Conservation (phyloP, 2,113 vertebrate genomes). For the Chauna torquata region DNA sequence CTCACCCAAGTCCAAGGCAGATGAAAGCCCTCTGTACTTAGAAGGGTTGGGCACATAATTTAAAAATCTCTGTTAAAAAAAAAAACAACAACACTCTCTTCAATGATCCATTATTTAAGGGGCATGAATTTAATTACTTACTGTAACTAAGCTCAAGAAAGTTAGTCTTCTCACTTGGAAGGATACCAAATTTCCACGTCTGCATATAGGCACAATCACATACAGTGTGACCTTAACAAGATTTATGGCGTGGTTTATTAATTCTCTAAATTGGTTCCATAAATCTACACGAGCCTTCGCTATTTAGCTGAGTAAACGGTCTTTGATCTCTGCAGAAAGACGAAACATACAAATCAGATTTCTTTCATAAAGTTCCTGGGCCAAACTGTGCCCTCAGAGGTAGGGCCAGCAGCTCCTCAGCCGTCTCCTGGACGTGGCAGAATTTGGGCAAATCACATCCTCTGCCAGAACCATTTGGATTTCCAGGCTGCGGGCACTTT, state of each 20-base stretch:
- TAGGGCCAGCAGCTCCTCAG: neutral
- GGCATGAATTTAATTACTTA: slow-evolving; percentile 70
- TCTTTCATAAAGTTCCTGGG: slow-evolving; percentile 53
- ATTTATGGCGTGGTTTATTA: slow-evolving; percentile 74
- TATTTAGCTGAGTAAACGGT: slow-evolving; percentile 46
- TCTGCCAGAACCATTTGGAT: neutral
- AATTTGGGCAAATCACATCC: neutral
- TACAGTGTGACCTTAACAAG: slow-evolving; percentile 69
- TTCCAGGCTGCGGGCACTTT: neutral
- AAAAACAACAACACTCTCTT: neutral
- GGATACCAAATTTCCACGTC: slow-evolving; percentile 70
- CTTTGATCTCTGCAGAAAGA: slow-evolving; percentile 70
- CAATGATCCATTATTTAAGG: slow-evolving; percentile 65
- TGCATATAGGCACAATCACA: slow-evolving; percentile 60
- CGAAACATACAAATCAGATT: slow-evolving; percentile 69
- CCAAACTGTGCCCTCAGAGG: neutral
- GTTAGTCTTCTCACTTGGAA: slow-evolving; percentile 66
- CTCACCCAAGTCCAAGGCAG: neutral
- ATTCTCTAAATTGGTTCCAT: slow-evolving; percentile 75
- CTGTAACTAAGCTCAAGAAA: slow-evolving; percentile 66
- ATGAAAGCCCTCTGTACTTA: slow-evolving; percentile 18
- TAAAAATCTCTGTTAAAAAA: slow-evolving; percentile 34
- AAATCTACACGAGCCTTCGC: slow-evolving; percentile 59
- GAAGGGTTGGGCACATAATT: slow-evolving; percentile 45
- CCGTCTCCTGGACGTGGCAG: neutral